Conservation (phyloP, 2,888 invertebrate genomes). For the Chouioia cunea region DNA sequence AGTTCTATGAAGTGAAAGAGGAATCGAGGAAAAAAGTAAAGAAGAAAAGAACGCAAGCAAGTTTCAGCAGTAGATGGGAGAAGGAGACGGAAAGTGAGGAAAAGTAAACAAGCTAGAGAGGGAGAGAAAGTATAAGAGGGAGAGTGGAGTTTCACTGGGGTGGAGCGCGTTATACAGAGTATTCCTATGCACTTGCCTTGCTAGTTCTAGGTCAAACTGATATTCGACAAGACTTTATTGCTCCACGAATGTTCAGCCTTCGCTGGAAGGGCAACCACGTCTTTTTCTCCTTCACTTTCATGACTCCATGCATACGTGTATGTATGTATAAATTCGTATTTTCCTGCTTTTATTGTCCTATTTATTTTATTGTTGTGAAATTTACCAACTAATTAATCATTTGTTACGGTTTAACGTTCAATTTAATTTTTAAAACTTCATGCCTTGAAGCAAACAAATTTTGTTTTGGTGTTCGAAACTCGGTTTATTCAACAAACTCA, state of each 20-base stretch:
- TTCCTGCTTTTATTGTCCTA: no score
- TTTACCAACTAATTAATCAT: no score
- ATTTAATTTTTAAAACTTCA: no score
- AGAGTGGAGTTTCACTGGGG: constrained; percentile 25
- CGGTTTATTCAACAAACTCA: no score
- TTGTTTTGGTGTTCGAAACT: no score
- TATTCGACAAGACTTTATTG: constrained; percentile 57
- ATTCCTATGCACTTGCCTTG: constrained; percentile 40
- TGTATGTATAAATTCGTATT: no score
- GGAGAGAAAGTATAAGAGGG: constrained; percentile 29
- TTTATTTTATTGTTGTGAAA: no score
- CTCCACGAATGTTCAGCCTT: constrained; percentile 48
- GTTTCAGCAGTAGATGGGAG: no score
- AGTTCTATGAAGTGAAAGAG: no score
- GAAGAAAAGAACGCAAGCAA: not conserved
- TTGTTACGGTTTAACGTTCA: no score
- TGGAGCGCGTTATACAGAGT: constrained; percentile 14
- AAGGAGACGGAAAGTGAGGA: not conserved
- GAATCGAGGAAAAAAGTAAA: constrained; percentile 33
- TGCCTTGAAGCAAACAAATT: no score
- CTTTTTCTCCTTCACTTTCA: constrained; percentile 33
- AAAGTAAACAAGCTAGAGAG: constrained; percentile 36
- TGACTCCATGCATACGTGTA: not conserved
- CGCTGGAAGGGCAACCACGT: constrained; percentile 49
- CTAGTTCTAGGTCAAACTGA: constrained; percentile 56